phyloP scores from a whole-genome alignment of 1,140 invertebrate species.

The Drosophila repletoides region DNA sequence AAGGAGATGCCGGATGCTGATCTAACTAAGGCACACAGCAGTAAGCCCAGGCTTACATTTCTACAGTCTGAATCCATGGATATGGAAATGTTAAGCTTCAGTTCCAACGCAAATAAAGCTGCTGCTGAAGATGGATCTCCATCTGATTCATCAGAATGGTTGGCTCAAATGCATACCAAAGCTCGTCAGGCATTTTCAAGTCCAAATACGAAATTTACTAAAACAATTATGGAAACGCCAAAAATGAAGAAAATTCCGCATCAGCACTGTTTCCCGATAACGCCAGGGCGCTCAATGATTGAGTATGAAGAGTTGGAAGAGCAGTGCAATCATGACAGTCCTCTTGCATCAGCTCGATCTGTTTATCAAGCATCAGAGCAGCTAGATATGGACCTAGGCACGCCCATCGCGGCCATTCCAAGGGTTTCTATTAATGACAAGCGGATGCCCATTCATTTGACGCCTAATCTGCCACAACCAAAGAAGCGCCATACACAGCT shows the following conservation, averaged over 20 bases:
- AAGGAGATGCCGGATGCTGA: background rate
- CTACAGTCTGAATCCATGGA: background rate
- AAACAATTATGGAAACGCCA: slow-evolving; percentile 14
- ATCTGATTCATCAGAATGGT: slow-evolving; percentile 1
- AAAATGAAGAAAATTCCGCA: slow-evolving; percentile 3
- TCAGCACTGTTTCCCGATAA: slow-evolving; percentile 7
- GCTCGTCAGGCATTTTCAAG: background rate
- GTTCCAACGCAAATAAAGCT: background rate
- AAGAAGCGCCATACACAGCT: slow-evolving; percentile 41
- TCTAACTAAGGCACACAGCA: background rate
- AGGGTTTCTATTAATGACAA: background rate
- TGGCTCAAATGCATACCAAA: background rate
- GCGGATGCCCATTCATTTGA: slow-evolving; percentile 37
- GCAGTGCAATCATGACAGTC: slow-evolving; percentile 9
- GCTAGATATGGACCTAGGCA: slow-evolving; percentile 8
- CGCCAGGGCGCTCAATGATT: slow-evolving; percentile 41
- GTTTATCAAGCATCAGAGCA: slow-evolving; percentile 9
- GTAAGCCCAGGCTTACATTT: background rate
- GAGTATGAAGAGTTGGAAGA: slow-evolving; percentile 54
- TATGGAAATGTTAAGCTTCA: background rate
- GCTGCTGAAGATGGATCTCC: background rate
- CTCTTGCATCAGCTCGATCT: background rate
- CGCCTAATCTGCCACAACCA: slow-evolving; percentile 56
- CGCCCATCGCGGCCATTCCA: slow-evolving; percentile 9
- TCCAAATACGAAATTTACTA: background rate